A percentile compares a stretch with the other conserved stretches of the same genome.
Conservation (phyloP, 2,797 vertebrate genomes). For the Hylomyscus alleni region DNA sequence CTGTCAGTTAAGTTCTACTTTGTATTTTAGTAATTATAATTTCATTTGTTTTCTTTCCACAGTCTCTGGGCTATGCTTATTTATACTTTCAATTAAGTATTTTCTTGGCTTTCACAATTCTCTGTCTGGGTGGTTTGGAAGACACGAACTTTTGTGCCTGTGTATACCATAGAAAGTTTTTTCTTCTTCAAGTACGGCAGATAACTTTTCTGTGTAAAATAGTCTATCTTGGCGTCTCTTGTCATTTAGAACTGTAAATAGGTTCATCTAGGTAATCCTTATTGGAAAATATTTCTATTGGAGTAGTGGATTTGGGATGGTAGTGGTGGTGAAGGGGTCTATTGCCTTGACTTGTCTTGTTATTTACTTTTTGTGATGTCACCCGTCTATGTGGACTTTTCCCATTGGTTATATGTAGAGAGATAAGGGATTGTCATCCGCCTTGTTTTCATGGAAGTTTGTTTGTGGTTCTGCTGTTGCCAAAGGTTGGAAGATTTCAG, state of each 20-base stretch:
- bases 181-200: background rate
- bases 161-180: background rate
- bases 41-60: background rate
- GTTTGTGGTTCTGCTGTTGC: background rate
- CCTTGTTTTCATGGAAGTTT: background rate
- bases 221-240: background rate
- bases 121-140: background rate
- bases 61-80: background rate
- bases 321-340: background rate
- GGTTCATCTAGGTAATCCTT: background rate
- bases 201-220: background rate
- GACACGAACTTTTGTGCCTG: background rate
- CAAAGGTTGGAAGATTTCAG: background rate
- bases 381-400: background rate
- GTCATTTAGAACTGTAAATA: background rate
- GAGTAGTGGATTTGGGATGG: too few relatives aligned
- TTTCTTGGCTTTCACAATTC: background rate
- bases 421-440: background rate
- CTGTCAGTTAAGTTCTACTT: background rate
- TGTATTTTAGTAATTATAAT: background rate
- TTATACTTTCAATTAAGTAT: background rate
- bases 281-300: background rate
- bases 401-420: background rate
- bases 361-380: background rate
- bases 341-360: background rate